Evolutionary conservation across 2,888 invertebrate genomes (phyloP), one percentile per base, ranked within the genome.

Genomic region (Agrochola litura): DNA sequence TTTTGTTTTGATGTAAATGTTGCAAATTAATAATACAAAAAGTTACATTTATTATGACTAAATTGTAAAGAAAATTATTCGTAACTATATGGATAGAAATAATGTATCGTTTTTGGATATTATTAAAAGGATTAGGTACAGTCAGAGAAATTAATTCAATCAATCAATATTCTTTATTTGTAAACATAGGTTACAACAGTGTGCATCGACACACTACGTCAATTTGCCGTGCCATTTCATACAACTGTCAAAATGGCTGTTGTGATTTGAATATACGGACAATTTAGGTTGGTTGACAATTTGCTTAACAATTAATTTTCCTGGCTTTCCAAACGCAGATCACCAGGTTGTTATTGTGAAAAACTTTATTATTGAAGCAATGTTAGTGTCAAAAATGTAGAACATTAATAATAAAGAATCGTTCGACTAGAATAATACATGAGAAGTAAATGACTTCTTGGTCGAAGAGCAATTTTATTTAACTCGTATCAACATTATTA

Each of bases 1-100:
- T 69, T 72, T 74, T 71, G 61, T 80, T 64, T 66, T 72, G 22
- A 76, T 46, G 5, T 43, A 30, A 83, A 67, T 52, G n/a, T 64
- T 52, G 8, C 46, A 58, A 68, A 77, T 63, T 68, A 10, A 25
- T 61, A n/a, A 43, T n/a, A 22, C 30, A 30, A 30, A 30, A 30
- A 30, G 30, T 30, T 30, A 37, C 9, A 12, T 37, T 37, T 37
- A 37, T 5, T 46, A 19, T 5, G 2, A n/a, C 8, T 16, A n/a
- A 46, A 9, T 49, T 30, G 9, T 14, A 14, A n/a, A 9, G 9
- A 37, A 46, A 25, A 41, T 2, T 4, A 56, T 72, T 49, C 49
- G 2, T 63, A 41, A 30, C 5, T 52, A 14, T 25, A n/a, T 25
- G 5, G 5, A 60, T 72, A 10, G 4, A 22, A 6, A 49, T 19